These are phyloP conservation scores for Amiota communis DNA, from an alignment of 2,888 invertebrate genomes.

Conservation along the genomic window DNA sequence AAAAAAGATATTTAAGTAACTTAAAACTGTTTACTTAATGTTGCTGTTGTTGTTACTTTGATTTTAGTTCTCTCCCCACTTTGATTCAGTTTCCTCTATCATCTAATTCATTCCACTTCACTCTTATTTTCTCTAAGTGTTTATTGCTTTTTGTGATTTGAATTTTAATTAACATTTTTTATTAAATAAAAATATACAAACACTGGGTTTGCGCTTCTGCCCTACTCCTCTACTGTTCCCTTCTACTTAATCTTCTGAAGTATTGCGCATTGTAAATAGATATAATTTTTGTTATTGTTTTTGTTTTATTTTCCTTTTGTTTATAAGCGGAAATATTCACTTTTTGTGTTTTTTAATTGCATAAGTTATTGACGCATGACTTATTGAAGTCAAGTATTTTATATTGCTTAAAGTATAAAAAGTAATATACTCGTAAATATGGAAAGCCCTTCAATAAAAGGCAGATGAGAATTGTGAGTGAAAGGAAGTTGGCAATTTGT, in stretches of 20 bases:
- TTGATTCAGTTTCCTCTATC: conserved; percentile 23
- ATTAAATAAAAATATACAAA: conserved; percentile 44
- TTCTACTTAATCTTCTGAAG: not conserved
- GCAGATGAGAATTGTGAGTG: too few species aligned
- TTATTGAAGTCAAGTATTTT: too few species aligned
- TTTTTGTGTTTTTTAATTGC: too few species aligned
- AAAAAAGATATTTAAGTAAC: conserved; percentile 63
- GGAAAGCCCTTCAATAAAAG: too few species aligned
- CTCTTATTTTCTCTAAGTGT: not conserved
- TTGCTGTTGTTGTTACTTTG: conserved; percentile 36
- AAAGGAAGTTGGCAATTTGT: too few species aligned
- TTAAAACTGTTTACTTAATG: conserved; percentile 63
- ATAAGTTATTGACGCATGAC: too few species aligned
- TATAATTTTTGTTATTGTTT: not conserved
- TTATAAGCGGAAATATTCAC: too few species aligned
- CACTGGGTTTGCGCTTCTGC: too few species aligned
- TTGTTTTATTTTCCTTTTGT: not conserved
- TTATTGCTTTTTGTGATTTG: conserved; percentile 51
- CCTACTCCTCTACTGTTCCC: not conserved
- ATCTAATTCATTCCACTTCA: conserved; percentile 17
- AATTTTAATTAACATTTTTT: conserved; percentile 62
- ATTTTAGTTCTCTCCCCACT: conserved; percentile 27
- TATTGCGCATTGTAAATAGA: not conserved
- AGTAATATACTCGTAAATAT: too few species aligned
- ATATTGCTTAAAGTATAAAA: too few species aligned